Conservation (phyloP, 2,113 vertebrate species). For the Patagioenas fasciata region DNA sequence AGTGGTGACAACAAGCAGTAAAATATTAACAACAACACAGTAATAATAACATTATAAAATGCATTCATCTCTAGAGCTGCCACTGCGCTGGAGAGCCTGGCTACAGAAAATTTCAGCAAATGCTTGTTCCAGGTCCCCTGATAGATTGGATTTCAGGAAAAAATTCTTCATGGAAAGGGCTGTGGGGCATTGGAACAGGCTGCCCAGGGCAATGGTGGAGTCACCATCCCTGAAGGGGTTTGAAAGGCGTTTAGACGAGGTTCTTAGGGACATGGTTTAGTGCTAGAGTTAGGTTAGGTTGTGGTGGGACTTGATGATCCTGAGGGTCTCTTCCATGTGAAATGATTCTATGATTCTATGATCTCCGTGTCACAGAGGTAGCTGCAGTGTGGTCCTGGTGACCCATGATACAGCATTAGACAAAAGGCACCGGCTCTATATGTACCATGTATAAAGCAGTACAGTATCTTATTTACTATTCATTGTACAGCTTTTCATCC, state of each 20-base stretch:
- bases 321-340: no score
- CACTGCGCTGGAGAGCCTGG: not conserved
- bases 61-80: not conserved
- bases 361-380: not conserved
- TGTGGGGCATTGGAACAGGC: no score
- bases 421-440: not conserved
- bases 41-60: not conserved
- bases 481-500: not conserved
- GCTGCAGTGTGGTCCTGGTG: not conserved
- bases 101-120: not conserved
- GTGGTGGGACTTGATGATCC: no score
- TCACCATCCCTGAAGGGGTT: no score
- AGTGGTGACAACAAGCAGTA: constrained; percentile 16
- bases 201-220: no score
- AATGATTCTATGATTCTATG: no score
- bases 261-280: no score
- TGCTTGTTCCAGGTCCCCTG: not conserved
- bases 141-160: no score
- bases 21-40: constrained; percentile 8
- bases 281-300: no score
- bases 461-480: not conserved
- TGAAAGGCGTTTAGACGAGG: no score
- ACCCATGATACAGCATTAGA: rapidly evolving
- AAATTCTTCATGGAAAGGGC: no score
- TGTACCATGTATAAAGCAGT: not conserved